Evolutionary conservation across 2,888 invertebrate species (phyloP).

Genomic region (Lydus trimaculatus): DNA sequence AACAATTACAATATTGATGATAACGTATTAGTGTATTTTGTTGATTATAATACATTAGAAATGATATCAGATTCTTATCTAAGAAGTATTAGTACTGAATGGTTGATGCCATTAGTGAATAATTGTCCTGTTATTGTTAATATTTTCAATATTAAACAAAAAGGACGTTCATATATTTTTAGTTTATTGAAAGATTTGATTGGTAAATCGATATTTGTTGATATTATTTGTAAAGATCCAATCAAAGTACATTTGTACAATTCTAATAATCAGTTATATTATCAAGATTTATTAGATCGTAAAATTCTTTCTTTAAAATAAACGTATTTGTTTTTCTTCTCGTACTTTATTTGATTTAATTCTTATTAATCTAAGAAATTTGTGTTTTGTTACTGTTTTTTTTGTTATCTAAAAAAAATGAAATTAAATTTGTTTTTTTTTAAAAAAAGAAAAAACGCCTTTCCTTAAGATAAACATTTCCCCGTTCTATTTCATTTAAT

Average conservation of each 20-base stretch:
- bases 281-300: constrained; percentile 4
- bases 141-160: neutral
- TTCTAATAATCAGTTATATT: constrained; percentile 1
- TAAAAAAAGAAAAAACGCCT: no score
- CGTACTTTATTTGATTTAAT: neutral
- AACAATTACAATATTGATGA: neutral
- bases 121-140: neutral
- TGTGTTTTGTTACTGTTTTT: neutral
- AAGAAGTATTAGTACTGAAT: neutral
- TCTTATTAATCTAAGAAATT: neutral
- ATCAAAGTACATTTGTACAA: constrained; percentile 4
- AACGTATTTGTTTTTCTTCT: neutral
- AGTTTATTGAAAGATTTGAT: neutral
- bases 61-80: neutral
- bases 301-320: neutral
- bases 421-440: neutral
- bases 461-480: no score
- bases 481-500: no score
- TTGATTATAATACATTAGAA: neutral
- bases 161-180: neutral
- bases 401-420: no score
- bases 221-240: neutral
- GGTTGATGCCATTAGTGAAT: neutral
- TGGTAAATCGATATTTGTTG: neutral
- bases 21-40: neutral